Base-by-base conservation (phyloP, 2,113 vertebrate species). In the Prunella himalayana region DNA sequence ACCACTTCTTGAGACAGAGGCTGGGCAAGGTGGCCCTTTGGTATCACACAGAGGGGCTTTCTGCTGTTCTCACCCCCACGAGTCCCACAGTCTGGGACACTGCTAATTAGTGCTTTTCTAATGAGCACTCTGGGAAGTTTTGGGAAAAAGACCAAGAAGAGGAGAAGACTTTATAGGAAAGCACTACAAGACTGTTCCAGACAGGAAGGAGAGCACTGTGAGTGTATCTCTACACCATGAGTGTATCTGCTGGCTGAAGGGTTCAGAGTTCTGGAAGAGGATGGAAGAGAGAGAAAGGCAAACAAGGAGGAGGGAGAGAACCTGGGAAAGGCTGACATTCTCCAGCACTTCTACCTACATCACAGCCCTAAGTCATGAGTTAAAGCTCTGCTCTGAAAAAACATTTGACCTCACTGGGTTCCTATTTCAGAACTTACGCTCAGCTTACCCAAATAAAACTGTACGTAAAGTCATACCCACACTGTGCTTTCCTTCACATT, bases 171-270 rank as follows among this genome's bases (percentile, higher is more conserved):
- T 91, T 73, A 69, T 4, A 54, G n/a, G 14, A 42, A 69, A 89
- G 49, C 0, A 1, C 49, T 70, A 28, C 5, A 57, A 35, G 24
- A 18, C 10, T 21, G 22, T 50, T 77, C n/a, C 35, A 56, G 24
- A 44, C 51, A 64, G 21, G 51, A 71, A 30, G 24, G 44, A 60
- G 41, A 85, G 45, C 28, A 50, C 21, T 8, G 11, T 0, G 37
- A 76, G 24, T 0, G 1, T 14, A 42, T 37, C 27, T 51, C n/a
- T n/a, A n/a, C n/a, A n/a, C n/a, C n/a, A n/a, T 0, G 37, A 76
- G 24, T 0, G 1, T 14, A 42, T 37, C 27, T 51, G 42, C 39
- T 53, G n/a, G 53, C 33, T 73, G 50, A 54, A 47, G 39, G 66
- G 45, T 42, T 68, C 33, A 16, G 37, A 77, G 79, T 11, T 59